These are phyloP conservation scores for Heliconius hewitsoni DNA, from an alignment of 1,140 invertebrate genomes.

Conservation along the genomic window DNA sequence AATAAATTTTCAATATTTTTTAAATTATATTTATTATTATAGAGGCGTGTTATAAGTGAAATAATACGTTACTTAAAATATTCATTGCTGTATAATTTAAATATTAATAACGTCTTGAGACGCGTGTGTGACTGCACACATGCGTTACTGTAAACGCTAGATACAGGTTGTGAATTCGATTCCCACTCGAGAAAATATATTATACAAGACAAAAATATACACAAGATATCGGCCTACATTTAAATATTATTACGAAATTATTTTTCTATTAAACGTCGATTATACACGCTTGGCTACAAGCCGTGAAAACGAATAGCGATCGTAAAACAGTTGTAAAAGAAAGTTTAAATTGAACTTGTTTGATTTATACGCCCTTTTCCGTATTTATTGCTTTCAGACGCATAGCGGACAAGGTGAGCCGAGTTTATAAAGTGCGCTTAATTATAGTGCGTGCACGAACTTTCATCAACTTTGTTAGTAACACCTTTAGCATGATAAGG, in stretches of 20 bases:
- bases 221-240: constrained; percentile 30
- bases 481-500: background rate
- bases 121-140: too few species aligned
- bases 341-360: constrained; percentile 62
- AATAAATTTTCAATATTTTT: background rate
- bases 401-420: constrained; percentile 1
- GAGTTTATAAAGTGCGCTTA: constrained; percentile 3
- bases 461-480: constrained; percentile 29
- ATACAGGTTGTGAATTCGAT: too few species aligned
- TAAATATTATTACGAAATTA: constrained; percentile 43
- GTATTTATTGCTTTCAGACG: constrained; percentile 39
- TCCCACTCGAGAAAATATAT: too few species aligned
- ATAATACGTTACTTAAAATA: background rate
- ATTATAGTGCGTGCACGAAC: constrained; percentile 21
- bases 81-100: constrained; percentile 5
- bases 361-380: constrained; percentile 45
- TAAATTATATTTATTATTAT: background rate
- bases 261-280: constrained; percentile 45
- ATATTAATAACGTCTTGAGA: background rate
- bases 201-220: background rate
- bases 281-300: constrained; percentile 35
- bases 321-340: constrained; percentile 51
- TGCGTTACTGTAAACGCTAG: too few species aligned
- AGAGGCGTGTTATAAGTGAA: background rate
- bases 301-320: constrained; percentile 40